Percentiles rank a stretch among this genome's conserved stretches.
These are phyloP conservation scores for Pelecanoides urinatrix DNA, from an alignment of 2,113 vertebrate genomes.

Conservation along the genomic window DNA sequence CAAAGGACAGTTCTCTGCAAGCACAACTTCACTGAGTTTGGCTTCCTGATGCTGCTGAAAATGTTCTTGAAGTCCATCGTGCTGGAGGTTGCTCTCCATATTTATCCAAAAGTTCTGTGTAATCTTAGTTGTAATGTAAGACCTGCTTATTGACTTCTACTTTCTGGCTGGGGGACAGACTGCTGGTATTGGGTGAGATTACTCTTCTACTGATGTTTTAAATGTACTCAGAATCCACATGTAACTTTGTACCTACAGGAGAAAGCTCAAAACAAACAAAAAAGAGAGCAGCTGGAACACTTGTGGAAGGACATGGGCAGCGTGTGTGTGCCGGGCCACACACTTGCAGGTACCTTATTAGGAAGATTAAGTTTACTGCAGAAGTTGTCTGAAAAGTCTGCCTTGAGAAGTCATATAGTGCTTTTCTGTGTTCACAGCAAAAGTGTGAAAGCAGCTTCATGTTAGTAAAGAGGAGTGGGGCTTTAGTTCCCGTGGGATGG, in stretches of 20 bases:
- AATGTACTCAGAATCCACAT: background rate
- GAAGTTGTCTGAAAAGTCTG: background rate
- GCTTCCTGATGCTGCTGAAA: background rate
- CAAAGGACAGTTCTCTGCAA: background rate
- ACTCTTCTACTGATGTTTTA: background rate
- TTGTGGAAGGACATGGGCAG: conserved; percentile 87
- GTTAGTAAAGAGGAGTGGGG: background rate
- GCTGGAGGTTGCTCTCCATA: background rate
- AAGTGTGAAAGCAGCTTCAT: background rate
- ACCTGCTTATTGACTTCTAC: background rate
- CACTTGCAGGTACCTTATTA: conserved; percentile 70
- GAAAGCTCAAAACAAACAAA: conserved; percentile 79
- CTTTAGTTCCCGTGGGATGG: background rate
- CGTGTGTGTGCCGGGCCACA: conserved; percentile 69
- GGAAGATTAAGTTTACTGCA: background rate
- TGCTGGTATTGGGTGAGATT: background rate
- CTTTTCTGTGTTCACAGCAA: background rate
- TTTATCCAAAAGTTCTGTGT: background rate
- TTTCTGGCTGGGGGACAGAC: background rate
- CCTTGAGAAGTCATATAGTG: background rate
- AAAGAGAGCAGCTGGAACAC: conserved; percentile 85
- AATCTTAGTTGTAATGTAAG: background rate
- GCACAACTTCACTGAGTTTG: background rate
- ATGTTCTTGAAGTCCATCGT: background rate
- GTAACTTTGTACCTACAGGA: conserved; percentile 65